A percentile compares a stretch with the other conserved stretches of the same genome.
Conservation (phyloP, 2,797 vertebrate species). For the Oophaga sylvatica region DNA sequence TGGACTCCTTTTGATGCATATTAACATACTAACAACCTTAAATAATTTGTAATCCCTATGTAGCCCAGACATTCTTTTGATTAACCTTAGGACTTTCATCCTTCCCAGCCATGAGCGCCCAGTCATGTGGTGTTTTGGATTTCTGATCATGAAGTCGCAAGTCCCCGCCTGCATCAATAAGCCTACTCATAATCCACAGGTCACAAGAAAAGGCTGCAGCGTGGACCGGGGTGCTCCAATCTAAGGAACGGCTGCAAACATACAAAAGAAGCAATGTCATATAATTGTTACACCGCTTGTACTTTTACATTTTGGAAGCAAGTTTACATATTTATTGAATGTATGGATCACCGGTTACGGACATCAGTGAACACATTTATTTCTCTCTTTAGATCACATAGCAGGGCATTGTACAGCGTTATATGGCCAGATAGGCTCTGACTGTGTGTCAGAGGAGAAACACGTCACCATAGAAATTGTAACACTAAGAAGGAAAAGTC, state of each 20-base stretch:
- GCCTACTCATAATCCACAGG: conserved; percentile 77
- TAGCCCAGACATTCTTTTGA: neutral
- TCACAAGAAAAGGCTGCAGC: conserved; percentile 85
- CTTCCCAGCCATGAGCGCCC: conserved; percentile 78
- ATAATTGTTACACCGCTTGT: neutral
- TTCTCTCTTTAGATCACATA: too few relatives aligned
- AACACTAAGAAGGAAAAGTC: too few relatives aligned
- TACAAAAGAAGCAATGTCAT: neutral
- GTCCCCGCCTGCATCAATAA: conserved; percentile 85
- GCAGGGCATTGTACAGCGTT: too few relatives aligned
- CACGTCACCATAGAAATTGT: too few relatives aligned
- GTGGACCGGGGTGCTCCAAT: conserved; percentile 84
- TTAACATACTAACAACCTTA: too few relatives aligned
- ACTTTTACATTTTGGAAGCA: neutral
- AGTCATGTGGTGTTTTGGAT: conserved; percentile 75
- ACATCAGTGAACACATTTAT: too few relatives aligned
- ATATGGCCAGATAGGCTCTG: too few relatives aligned
- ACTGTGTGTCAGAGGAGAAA: too few relatives aligned
- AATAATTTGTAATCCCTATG: too few relatives aligned
- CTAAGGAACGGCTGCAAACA: conserved; percentile 78
- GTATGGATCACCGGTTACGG: too few relatives aligned
- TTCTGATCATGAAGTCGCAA: conserved; percentile 79
- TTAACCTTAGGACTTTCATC: conserved; percentile 73
- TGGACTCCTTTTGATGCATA: too few relatives aligned
- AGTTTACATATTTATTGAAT: too few relatives aligned